Percentiles rank a stretch among this genome's conserved stretches.
These are phyloP conservation scores for Mareca penelope DNA, from an alignment of 2,797 vertebrate species.

Conservation along the genomic window DNA sequence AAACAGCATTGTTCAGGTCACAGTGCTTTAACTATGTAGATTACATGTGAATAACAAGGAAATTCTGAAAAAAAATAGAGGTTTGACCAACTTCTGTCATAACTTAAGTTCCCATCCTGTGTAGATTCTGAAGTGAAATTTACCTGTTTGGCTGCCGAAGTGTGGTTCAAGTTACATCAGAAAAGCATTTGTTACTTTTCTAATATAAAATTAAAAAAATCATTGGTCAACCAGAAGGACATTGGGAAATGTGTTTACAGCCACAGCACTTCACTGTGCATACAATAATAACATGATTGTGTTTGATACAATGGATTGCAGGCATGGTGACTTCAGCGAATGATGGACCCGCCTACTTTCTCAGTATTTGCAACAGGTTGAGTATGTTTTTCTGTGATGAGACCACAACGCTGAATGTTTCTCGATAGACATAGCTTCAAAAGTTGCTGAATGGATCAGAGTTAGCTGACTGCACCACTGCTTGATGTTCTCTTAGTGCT, in stretches of 20 bases:
- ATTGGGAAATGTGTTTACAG: background rate
- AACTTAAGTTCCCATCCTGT: background rate
- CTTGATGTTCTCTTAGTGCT: background rate
- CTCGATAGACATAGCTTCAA: background rate
- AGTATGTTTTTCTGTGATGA: background rate
- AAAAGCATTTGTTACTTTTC: background rate
- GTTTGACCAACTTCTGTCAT: background rate
- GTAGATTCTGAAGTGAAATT: background rate
- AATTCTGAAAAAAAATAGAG: background rate
- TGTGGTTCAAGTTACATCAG: background rate
- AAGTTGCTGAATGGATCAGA: background rate
- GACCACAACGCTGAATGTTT: background rate
- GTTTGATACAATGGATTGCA: background rate
- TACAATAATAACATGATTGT: background rate
- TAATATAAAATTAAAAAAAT: background rate
- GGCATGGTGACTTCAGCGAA: background rate
- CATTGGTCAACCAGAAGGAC: background rate
- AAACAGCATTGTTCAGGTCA: background rate
- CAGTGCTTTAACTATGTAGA: background rate
- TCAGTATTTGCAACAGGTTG: background rate
- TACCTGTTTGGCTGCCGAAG: background rate
- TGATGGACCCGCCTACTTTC: background rate
- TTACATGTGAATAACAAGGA: background rate
- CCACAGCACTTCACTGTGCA: background rate
- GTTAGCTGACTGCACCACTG: background rate